phyloP scores from a whole-genome alignment of 2,888 invertebrate species.

The Stenichneumon culpator region DNA sequence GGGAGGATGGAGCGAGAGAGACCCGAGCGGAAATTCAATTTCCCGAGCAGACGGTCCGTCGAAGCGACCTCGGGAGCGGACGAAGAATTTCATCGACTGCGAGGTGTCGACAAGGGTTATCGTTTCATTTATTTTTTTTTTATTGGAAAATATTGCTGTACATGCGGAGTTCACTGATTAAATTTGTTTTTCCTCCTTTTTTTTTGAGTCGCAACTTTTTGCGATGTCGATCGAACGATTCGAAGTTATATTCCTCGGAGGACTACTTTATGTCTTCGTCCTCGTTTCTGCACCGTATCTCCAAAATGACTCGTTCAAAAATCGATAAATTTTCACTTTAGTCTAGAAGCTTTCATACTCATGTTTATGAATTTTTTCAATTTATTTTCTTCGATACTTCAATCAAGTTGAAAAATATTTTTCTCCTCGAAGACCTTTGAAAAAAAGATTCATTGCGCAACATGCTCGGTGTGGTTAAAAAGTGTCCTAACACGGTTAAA shows the following conservation, averaged over 20 bases:
- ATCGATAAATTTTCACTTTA: background rate
- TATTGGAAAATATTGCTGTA: background rate
- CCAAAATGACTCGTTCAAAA: background rate
- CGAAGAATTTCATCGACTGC: slow-evolving; percentile 60
- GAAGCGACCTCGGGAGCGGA: slow-evolving; percentile 21
- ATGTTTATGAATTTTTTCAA: background rate
- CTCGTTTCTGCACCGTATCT: background rate
- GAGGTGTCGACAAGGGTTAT: slow-evolving; percentile 12
- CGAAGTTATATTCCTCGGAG: background rate
- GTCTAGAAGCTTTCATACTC: background rate
- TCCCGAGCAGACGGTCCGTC: slow-evolving; percentile 67
- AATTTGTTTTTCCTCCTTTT: background rate
- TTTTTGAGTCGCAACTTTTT: background rate
- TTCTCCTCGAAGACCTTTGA: background rate
- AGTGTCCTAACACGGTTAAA: background rate
- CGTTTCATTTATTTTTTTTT: background rate
- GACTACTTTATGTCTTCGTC: background rate
- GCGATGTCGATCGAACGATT: background rate
- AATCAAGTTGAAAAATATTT: too few relatives aligned
- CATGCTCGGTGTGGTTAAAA: background rate
- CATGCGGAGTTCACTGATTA: background rate
- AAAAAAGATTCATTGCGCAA: background rate
- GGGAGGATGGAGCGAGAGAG: slow-evolving; percentile 61
- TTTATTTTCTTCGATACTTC: too few relatives aligned
- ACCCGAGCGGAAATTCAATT: slow-evolving; percentile 72